Percentiles rank a stretch among this genome's conserved stretches.
Evolutionary conservation across 2,113 vertebrate species (phyloP).

Genomic region (Panthera uncia): DNA sequence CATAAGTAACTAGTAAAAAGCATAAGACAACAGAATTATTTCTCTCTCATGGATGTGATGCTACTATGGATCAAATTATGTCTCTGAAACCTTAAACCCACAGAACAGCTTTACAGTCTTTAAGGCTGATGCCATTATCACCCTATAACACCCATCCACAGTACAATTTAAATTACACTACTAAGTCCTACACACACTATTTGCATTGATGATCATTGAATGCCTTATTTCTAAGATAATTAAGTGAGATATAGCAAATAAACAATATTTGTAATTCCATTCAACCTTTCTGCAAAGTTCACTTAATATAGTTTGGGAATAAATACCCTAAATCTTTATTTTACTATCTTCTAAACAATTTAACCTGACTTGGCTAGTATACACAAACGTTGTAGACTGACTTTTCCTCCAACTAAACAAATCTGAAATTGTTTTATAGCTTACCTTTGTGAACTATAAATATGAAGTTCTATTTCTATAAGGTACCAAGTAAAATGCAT

Average conservation of each 20-base stretch:
- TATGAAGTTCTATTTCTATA: neutral
- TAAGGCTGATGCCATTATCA: neutral
- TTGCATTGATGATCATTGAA: neutral
- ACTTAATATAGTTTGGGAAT: conserved; percentile 22
- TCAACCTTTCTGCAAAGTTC: neutral
- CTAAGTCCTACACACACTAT: neutral
- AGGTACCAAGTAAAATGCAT: neutral
- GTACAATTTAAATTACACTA: neutral
- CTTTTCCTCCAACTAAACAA: conserved; percentile 33
- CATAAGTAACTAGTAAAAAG: neutral
- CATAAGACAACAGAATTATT: conserved; percentile 1
- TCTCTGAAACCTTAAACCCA: conserved; percentile 38
- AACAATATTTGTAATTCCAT: conserved; percentile 36
- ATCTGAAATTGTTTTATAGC: neutral
- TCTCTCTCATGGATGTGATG: conserved; percentile 7
- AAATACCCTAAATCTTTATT: conserved; percentile 7
- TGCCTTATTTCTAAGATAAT: neutral
- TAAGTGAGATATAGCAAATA: conserved; percentile 19
- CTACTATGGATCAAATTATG: conserved; percentile 13
- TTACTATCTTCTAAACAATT: conserved; percentile 32
- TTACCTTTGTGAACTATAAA: neutral
- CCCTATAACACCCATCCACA: neutral
- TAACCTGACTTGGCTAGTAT: neutral
- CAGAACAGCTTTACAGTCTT: conserved; percentile 27
- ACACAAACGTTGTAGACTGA: neutral